Base-by-base conservation (phyloP, 2,113 vertebrate genomes). In the Smithornis capensis region DNA sequence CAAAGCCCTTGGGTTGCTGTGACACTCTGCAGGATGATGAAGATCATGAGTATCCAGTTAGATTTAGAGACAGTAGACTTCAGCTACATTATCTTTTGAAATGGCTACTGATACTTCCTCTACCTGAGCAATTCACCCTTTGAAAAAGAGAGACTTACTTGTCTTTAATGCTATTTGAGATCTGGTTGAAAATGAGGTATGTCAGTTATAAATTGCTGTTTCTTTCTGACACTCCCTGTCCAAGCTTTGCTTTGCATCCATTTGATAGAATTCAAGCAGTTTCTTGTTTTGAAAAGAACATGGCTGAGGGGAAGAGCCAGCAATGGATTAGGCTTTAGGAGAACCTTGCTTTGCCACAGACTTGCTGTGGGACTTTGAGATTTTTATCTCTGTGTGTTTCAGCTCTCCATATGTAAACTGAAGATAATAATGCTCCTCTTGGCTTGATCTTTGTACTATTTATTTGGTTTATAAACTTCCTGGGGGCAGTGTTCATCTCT, bases 381-480 rank as follows among this genome's bases (percentile, higher is more conserved):
- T 88, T 74, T 94, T 70, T 83, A n/a, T 88, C 42, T 62, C 52
- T 55, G 49, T 55, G 49, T 50, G 50, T 69, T 87, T 84, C 1
- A 0, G 17, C 69, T 87, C 74, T 69, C 92, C 45, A 31, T 92
- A 81, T 94, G 74, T 69, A 95, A 95, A 92, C 65, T 57, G 14
- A 70, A 91, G 93, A 87, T 95, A 87, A 76, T 89, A 89, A 83
- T 57, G 38, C 62, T 95, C 74, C 45, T 84, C 65, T 91, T 95
- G 81, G 57, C 77, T 94, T 89, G 74, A 78, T 87, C 84, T 95
- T 84, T 92, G 89, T 68, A 74, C 73, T 95, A 21, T 83, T 87
- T 94, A 88, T 90, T 80, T 85, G 45, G 63, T 85, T 95, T 79
- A 91, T 82, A 91, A 92, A 94, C 49, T 90, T 94, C 45, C 82